A percentile compares a stretch with the other conserved stretches of the same genome.
These are phyloP conservation scores for Zaprionus lineosus DNA, from an alignment of 2,888 invertebrate species.

Conservation along the genomic window DNA sequence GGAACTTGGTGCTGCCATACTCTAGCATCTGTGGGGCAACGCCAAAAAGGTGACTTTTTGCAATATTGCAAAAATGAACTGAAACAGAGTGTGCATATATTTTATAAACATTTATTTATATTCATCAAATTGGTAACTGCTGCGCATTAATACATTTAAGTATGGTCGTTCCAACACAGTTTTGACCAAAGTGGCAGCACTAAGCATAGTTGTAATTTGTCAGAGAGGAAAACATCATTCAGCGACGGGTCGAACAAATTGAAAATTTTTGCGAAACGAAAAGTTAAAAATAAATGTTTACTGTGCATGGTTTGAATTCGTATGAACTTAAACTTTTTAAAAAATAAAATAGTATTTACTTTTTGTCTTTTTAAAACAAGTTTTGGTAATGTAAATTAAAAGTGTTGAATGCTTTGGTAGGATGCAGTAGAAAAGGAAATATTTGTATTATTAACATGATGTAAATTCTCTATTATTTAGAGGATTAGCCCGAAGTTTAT, in stretches of 20 bases:
- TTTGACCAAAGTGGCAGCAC: conserved; percentile 52
- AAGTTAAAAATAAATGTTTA: conserved; percentile 79
- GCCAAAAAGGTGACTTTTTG: conserved; percentile 11
- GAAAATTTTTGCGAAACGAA: conserved; percentile 73
- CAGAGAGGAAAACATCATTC: conserved; percentile 53
- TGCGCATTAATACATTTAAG: not conserved
- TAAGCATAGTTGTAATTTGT: conserved; percentile 20
- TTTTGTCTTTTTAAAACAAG: too few relatives aligned
- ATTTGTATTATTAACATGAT: too few relatives aligned
- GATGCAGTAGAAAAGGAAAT: too few relatives aligned
- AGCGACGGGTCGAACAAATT: conserved; percentile 65
- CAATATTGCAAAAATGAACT: conserved; percentile 21
- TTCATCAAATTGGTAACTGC: not conserved
- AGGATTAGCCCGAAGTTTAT: too few relatives aligned
- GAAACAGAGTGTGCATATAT: conserved; percentile 32
- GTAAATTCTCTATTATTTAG: too few relatives aligned
- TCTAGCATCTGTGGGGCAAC: conserved; percentile 27
- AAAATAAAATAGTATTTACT: conserved; percentile 17
- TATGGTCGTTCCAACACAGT: conserved; percentile 9
- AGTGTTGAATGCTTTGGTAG: too few relatives aligned
- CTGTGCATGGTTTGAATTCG: conserved; percentile 61
- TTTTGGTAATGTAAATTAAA: too few relatives aligned
- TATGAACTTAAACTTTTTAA: conserved; percentile 32
- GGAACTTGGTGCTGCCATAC: conserved; percentile 47
- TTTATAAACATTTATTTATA: conserved; percentile 45